These are phyloP conservation scores for Harpalus rufipes DNA, from an alignment of 2,888 invertebrate genomes.

Conservation along the genomic window DNA sequence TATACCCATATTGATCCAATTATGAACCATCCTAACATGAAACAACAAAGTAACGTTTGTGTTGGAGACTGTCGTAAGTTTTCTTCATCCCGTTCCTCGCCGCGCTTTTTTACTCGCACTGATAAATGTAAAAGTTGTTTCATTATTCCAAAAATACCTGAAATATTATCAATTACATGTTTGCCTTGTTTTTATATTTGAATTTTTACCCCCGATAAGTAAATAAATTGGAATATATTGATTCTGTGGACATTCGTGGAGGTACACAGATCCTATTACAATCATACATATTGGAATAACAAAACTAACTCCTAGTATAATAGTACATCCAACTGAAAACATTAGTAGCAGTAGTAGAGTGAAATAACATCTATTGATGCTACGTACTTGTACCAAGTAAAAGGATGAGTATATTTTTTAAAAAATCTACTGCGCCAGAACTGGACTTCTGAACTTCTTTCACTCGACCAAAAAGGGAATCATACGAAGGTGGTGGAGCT, in stretches of 20 bases:
- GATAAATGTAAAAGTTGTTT: conserved; percentile 82
- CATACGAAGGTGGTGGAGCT: conserved; percentile 84
- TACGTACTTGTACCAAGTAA: conserved; percentile 82
- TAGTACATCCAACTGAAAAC: conserved; percentile 82
- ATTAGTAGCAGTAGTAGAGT: conserved; percentile 10
- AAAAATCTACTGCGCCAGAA: conserved; percentile 81
- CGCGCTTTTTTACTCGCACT: conserved; percentile 78
- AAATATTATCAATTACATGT: conserved; percentile 18
- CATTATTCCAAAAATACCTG: conserved; percentile 82
- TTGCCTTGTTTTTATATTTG: neutral
- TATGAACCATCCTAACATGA: conserved; percentile 85
- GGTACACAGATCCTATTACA: conserved; percentile 82
- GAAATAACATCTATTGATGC: neutral
- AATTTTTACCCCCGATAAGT: conserved; percentile 80
- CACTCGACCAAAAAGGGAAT: conserved; percentile 83
- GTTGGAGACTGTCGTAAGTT: conserved; percentile 79
- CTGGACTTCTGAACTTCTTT: conserved; percentile 81
- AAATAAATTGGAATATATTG: conserved; percentile 85
- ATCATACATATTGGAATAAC: conserved; percentile 85
- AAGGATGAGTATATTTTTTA: conserved; percentile 81
- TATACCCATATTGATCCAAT: conserved; percentile 86
- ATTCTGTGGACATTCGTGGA: conserved; percentile 83
- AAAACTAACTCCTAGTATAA: conserved; percentile 82
- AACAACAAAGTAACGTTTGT: conserved; percentile 81
- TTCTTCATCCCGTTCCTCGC: conserved; percentile 79